These are phyloP conservation scores for Siniperca undulata DNA, from an alignment of 2,797 vertebrate species.

Conservation along the genomic window DNA sequence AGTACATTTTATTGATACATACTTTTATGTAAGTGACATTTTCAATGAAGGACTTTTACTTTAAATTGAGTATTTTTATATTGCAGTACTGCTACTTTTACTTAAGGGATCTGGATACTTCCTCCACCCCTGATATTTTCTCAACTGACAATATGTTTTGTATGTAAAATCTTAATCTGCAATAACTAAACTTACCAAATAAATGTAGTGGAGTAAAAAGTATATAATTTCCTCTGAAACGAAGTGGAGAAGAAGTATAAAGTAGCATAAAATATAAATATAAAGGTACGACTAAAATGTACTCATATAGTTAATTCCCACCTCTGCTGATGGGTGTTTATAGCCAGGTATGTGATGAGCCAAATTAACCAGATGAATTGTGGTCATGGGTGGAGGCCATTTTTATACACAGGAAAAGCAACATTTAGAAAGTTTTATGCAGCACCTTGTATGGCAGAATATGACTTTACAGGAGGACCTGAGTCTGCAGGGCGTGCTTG, in stretches of 20 bases:
- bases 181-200: background rate
- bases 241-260: background rate
- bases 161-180: background rate
- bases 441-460: no score
- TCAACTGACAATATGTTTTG: background rate
- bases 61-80: no score
- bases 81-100: background rate
- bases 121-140: background rate
- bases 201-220: background rate
- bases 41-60: no score
- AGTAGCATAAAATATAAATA: background rate
- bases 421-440: background rate
- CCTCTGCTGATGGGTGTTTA: no score
- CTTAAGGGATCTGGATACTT: background rate
- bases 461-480: constrained; percentile 21
- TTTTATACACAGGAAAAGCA: background rate
- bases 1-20: no score
- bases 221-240: no score
- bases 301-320: background rate
- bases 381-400: background rate
- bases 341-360: no score
- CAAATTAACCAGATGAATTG: no score
- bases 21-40: no score
- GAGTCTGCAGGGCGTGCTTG: constrained; percentile 49
- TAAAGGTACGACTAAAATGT: background rate